phyloP scores from a whole-genome alignment of 2,888 invertebrate species.

The Cryptus viduatorius region DNA sequence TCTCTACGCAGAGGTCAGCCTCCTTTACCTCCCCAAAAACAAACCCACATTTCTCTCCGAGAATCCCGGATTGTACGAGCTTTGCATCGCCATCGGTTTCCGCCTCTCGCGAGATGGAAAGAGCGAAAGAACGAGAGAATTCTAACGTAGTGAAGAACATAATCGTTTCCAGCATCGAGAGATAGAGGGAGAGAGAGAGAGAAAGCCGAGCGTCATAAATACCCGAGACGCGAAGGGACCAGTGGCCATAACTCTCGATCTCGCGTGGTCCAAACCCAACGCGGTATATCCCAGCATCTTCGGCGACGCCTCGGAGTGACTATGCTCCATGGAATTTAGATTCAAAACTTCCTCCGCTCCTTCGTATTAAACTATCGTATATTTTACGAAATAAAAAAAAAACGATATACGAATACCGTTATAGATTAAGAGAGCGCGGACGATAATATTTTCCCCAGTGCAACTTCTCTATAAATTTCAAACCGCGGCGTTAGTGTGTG shows the following conservation, averaged over 20 bases:
- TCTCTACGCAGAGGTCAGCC: background rate
- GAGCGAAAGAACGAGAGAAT: constrained; percentile 24
- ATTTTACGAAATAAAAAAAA: constrained; percentile 34
- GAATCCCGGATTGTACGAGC: constrained; percentile 48
- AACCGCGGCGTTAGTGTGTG: background rate
- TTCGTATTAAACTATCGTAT: constrained; percentile 41
- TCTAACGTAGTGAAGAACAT: constrained; percentile 48
- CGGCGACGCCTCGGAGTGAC: constrained; percentile 53
- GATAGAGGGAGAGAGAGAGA: constrained; percentile 36
- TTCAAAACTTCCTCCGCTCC: constrained; percentile 36
- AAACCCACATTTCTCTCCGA: constrained; percentile 54
- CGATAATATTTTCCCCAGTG: constrained; percentile 12
- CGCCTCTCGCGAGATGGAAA: constrained; percentile 42
- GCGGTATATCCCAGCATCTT: constrained; percentile 45
- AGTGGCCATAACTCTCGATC: constrained; percentile 58
- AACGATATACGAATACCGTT: constrained; percentile 26
- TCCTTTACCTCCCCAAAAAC: background rate
- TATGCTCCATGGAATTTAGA: constrained; percentile 50
- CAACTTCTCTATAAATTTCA: constrained; percentile 44
- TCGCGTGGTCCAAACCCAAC: constrained; percentile 50
- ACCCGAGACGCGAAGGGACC: constrained; percentile 58
- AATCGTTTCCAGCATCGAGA: constrained; percentile 66
- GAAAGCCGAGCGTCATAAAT: constrained; percentile 62
- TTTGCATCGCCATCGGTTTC: constrained; percentile 54
- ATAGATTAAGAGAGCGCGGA: constrained; percentile 41